Evolutionary conservation across 2,888 invertebrate species (phyloP).

Genomic region (Autographa pulchrina): DNA sequence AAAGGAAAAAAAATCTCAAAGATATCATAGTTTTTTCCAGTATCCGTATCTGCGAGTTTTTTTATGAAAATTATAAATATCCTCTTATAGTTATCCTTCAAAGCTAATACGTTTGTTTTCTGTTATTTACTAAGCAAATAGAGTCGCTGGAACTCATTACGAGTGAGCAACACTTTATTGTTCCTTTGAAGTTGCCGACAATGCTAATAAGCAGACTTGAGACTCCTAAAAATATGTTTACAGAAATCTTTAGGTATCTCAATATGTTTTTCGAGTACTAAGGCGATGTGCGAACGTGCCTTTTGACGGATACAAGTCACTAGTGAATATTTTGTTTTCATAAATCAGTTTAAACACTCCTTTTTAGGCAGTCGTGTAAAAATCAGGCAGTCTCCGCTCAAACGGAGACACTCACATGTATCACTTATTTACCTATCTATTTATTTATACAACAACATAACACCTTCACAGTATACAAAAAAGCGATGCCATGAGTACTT

Average conservation of each 20-base stretch:
- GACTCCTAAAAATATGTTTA: constrained; percentile 65
- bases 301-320: too few relatives aligned
- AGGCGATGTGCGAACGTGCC: too few relatives aligned
- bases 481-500: too few relatives aligned
- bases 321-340: too few relatives aligned
- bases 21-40: constrained; percentile 16
- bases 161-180: constrained; percentile 42
- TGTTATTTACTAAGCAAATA: constrained; percentile 39
- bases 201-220: constrained; percentile 66
- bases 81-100: not conserved
- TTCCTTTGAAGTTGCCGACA: constrained; percentile 32
- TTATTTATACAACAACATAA: too few relatives aligned
- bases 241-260: constrained; percentile 59
- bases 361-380: too few relatives aligned
- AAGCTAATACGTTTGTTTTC: constrained; percentile 32
- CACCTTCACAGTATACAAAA: too few relatives aligned
- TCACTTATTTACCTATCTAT: too few relatives aligned
- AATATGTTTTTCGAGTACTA: too few relatives aligned
- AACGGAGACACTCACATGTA: too few relatives aligned
- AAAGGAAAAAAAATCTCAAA: constrained; percentile 29
- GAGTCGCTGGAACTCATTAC: constrained; percentile 46
- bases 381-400: too few relatives aligned
- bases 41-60: constrained; percentile 21
- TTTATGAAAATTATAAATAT: not conserved
- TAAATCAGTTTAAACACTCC: too few relatives aligned